These are phyloP conservation scores for Eudasyphora cyanicolor DNA, from an alignment of 2,888 invertebrate species.

Conservation along the genomic window DNA sequence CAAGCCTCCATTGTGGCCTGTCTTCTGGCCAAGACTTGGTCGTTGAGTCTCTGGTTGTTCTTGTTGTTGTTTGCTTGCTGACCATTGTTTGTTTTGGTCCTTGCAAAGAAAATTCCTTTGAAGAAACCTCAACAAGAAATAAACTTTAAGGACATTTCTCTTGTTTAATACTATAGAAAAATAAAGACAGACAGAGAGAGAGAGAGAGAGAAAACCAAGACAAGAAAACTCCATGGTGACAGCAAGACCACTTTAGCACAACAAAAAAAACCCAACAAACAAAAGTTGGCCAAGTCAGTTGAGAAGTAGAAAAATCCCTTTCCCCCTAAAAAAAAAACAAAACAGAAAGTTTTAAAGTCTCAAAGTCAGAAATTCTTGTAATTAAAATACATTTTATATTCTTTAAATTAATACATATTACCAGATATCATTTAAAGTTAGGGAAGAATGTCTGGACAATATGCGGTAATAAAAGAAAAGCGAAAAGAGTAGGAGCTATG, in stretches of 20 bases:
- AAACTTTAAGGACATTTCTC: constrained; percentile 30
- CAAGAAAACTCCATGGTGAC: constrained; percentile 59
- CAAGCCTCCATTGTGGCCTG: background rate
- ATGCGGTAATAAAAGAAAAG: too few relatives aligned
- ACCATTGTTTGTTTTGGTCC: constrained; percentile 34
- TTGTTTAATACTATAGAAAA: constrained; percentile 59
- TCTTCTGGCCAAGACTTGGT: background rate
- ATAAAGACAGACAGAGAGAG: constrained; percentile 11
- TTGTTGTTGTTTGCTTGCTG: constrained; percentile 16
- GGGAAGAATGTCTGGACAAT: too few relatives aligned
- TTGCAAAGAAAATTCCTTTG: constrained; percentile 32
- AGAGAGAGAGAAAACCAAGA: constrained; percentile 16
- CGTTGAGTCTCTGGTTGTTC: background rate
- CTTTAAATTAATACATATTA: constrained; percentile 23
- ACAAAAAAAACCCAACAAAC: constrained; percentile 46
- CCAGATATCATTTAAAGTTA: background rate
- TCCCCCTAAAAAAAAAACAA: background rate
- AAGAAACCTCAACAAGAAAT: constrained; percentile 49
- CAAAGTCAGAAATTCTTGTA: constrained; percentile 59
- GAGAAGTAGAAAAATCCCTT: too few relatives aligned
- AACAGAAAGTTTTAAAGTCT: constrained; percentile 49
- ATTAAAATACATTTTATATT: constrained; percentile 45
- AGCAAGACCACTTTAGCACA: constrained; percentile 57
- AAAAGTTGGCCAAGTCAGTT: constrained; percentile 65
- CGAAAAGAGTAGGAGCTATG: too few relatives aligned